phyloP scores from a whole-genome alignment of 2,113 vertebrate species.

The Ceratotherium simum region DNA sequence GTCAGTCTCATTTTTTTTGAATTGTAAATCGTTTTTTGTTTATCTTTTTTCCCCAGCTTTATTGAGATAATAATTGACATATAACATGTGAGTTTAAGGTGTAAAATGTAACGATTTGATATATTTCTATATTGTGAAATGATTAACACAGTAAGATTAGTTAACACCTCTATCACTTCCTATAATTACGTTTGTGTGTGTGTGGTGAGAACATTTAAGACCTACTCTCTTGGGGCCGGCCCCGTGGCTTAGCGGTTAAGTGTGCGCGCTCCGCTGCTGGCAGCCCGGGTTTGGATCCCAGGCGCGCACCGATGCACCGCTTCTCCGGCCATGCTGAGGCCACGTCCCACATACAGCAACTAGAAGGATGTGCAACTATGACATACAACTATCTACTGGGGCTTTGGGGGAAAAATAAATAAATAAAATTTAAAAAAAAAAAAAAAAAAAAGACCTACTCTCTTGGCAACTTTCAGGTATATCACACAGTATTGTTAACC shows the following conservation, averaged over 20 bases:
- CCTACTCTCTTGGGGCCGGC: background rate
- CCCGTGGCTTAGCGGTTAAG: too few species aligned
- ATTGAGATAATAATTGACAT: background rate
- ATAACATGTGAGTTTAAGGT: background rate
- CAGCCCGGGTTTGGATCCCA: too few species aligned
- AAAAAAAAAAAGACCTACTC: background rate
- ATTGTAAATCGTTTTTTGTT: background rate
- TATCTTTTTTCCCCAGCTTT: background rate
- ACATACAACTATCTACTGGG: too few species aligned
- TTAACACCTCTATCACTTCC: background rate
- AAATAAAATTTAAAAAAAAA: too few species aligned
- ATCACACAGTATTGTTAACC: background rate
- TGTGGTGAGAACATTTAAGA: background rate
- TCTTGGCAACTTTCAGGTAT: background rate
- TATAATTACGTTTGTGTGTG: background rate
- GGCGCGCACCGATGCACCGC: too few species aligned
- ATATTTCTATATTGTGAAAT: background rate
- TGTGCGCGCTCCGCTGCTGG: too few species aligned
- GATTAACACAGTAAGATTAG: background rate
- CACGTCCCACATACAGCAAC: too few species aligned
- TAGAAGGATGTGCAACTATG: too few species aligned
- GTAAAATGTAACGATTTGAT: background rate
- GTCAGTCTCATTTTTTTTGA: background rate
- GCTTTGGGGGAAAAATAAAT: too few species aligned
- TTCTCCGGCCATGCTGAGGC: too few species aligned